Base-by-base conservation (phyloP, 2,113 vertebrate genomes). In the Rhinolophus ferrumequinum region DNA sequence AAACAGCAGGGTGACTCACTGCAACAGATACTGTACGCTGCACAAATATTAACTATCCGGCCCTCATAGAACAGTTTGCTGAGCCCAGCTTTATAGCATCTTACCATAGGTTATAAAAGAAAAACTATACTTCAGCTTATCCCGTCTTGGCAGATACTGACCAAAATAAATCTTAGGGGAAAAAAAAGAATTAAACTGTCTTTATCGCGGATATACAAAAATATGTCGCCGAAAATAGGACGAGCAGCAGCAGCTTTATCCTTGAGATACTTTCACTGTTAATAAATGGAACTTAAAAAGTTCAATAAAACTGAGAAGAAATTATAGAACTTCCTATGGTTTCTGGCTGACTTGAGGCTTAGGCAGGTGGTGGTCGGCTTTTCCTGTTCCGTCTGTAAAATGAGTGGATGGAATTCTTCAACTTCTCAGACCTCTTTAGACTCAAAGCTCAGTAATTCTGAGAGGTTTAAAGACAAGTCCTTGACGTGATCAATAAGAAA, bases 21-120 rank as follows among this genome's bases (percentile, higher is more conserved):
- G 33, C 50, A 38, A 8, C 2, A 24, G 6, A n/a, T 3, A 38
- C 0, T 8, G 11, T 15, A 9, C 2, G 8, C 41, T 2, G 19
- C 26, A 19, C 41, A 35, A 26, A 52, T 26, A 26, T 14, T 66
- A 26, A 33, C n/a, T 38, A 21, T 16, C 33, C 67, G 38, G 47
- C 11, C 12, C 58, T 83, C 16, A 1, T 14, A 75, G 58, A 30
- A 82, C 54, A 33, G 3, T 19, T 10, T 72, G 85, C 85, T 9
- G 76, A 41, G 4, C 26, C 52, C 18, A 44, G 62, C 19, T 50
- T 50, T 8, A 54, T 0, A 56, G 22, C 75, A 52, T 60, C 56
- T 60, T 60, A n/a, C n/a, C 28, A 33, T 30, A 64, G 2, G 16
- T n/a, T 62, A n/a, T 14, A 11, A 76, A 8, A 58, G 44, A 50